phyloP scores from a whole-genome alignment of 2,113 vertebrate species.

The Syrrhaptes paradoxus region DNA sequence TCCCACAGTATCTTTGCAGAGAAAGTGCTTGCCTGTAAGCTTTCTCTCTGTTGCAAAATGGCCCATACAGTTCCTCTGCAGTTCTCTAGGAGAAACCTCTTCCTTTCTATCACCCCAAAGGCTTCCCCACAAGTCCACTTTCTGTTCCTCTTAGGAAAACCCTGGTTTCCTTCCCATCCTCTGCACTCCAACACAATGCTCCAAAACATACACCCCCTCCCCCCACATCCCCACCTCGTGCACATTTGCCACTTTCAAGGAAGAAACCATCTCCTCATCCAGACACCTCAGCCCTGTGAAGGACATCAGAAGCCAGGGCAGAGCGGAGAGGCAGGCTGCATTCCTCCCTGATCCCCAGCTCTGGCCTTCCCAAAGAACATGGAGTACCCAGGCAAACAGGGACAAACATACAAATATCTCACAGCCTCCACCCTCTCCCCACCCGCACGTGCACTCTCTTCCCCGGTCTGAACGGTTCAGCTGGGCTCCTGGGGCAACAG shows the following conservation, averaged over 20 bases:
- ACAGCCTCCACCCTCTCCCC: background rate
- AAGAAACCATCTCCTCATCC: background rate
- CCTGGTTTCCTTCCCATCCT: background rate
- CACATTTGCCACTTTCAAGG: background rate
- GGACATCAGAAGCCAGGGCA: background rate
- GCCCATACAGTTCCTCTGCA: background rate
- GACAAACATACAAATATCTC: background rate
- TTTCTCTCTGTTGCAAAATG: constrained; percentile 12
- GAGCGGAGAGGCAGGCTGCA: background rate
- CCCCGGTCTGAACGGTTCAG: fast-evolving
- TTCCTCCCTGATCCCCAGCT: background rate
- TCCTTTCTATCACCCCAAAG: background rate
- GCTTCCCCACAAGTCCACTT: background rate
- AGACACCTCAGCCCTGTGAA: background rate
- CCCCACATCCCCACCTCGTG: no score
- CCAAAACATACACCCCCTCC: background rate
- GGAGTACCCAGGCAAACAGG: background rate
- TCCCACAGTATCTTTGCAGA: background rate
- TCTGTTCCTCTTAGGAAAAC: constrained; percentile 12
- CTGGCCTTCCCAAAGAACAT: background rate
- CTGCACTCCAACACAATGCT: fast-evolving
- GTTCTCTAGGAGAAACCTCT: background rate
- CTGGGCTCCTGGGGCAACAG: background rate
- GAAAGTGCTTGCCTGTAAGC: background rate
- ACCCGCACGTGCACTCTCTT: fast-evolving